phyloP scores from a whole-genome alignment of 2,888 invertebrate species.

The Clostera curtula region DNA sequence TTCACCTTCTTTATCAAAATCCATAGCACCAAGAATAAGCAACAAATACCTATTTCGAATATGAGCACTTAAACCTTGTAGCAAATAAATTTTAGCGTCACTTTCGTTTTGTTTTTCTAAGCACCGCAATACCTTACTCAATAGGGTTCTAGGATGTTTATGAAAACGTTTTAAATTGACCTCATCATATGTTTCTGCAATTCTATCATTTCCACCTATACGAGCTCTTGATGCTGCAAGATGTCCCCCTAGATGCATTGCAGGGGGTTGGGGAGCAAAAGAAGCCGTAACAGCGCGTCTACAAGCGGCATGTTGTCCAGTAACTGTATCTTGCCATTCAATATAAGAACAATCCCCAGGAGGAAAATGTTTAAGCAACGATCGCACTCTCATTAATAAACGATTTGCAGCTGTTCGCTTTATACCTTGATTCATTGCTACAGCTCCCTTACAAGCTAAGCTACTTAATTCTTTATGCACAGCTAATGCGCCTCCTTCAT shows the following conservation, averaged over 20 bases:
- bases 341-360: conserved; percentile 42
- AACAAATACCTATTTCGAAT: conserved; percentile 49
- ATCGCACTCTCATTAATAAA: conserved; percentile 47
- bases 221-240: conserved; percentile 44
- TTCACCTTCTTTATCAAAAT: conserved; percentile 40
- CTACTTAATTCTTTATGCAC: conserved; percentile 57
- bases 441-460: conserved; percentile 42
- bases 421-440: conserved; percentile 56
- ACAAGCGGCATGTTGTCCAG: conserved; percentile 52
- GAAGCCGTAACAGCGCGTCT: conserved; percentile 58
- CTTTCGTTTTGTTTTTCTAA: conserved; percentile 41
- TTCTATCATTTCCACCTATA: conserved; percentile 42
- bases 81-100: conserved; percentile 40
- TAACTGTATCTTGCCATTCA: conserved; percentile 56
- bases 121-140: conserved; percentile 45
- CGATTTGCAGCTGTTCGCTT: conserved; percentile 61
- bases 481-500: conserved; percentile 52
- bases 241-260: conserved; percentile 24
- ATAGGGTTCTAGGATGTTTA: conserved; percentile 39
- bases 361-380: conserved; percentile 54
- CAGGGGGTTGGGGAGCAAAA: conserved; percentile 54
- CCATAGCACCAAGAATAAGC: conserved; percentile 51
- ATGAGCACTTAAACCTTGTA: conserved; percentile 38
- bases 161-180: conserved; percentile 31
- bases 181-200: conserved; percentile 37